A percentile compares a stretch with the other conserved stretches of the same genome.
These are phyloP conservation scores for Dipodomys stephensi DNA, from an alignment of 2,113 vertebrate genomes.

Conservation along the genomic window DNA sequence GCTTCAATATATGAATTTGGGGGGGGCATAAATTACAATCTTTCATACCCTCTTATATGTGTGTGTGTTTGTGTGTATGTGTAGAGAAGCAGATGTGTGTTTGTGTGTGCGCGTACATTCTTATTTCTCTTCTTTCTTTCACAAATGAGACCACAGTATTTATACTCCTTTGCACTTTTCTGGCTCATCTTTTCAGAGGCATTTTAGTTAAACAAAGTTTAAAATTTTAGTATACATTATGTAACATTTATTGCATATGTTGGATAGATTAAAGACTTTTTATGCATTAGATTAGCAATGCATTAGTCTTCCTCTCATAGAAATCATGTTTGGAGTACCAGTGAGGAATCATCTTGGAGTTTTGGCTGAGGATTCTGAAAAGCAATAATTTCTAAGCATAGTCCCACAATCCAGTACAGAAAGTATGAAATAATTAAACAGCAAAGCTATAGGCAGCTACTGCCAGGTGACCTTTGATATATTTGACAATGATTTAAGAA, in stretches of 20 bases:
- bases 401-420: not conserved
- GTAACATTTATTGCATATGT: slow-evolving; percentile 71
- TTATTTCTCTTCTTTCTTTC: slow-evolving; percentile 28
- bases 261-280: slow-evolving; percentile 61
- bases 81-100: not conserved
- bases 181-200: not conserved
- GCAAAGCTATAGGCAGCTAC: not conserved
- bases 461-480: not conserved
- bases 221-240: slow-evolving; percentile 56
- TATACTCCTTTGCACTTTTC: slow-evolving; percentile 37
- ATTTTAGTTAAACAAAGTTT: slow-evolving; percentile 33
- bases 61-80: not conserved
- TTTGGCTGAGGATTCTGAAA: not conserved
- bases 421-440: slow-evolving; percentile 9
- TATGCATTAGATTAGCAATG: not conserved
- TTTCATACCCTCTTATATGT: not conserved
- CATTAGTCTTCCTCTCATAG: slow-evolving; percentile 52
- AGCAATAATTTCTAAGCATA: not conserved
- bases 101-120: not conserved
- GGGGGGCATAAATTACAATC: not conserved
- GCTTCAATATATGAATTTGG: not conserved
- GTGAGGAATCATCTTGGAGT: slow-evolving; percentile 7
- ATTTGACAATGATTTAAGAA: not conserved
- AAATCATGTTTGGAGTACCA: slow-evolving; percentile 30
- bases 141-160: slow-evolving; percentile 25